Evolutionary conservation across 1,140 invertebrate species (phyloP), one percentile per base, ranked within the genome.

Genomic region (Lepidurus apus): DNA sequence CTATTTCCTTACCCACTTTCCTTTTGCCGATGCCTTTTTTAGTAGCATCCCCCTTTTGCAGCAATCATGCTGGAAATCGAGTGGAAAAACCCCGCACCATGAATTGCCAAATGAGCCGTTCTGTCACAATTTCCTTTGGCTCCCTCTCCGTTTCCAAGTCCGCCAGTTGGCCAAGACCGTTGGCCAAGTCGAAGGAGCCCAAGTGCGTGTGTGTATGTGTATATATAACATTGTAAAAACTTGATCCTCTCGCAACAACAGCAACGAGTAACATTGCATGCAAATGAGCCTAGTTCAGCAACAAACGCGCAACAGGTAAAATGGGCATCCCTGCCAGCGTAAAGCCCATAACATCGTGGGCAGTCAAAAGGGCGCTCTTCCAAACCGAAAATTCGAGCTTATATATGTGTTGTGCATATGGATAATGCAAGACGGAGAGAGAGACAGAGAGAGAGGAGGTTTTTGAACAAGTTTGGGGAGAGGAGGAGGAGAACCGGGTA

Each of bases 341-440:
- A 13, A 34, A 34, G 53, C 17, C 21, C 21, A 65, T 65, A n/a
- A 17, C 53, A 65, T 21, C 53, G 53, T 65, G 53, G 53, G 53
- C 21, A 65, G 53, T 65, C 53, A 65, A 65, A 65, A 65, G 21
- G 3, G 53, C 17, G 13, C 45, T 21, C 17, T 21, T 65, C 53
- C 21, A n/a, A 13, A 65, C 13, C 53, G 21, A 13, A 65, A 65
- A 65, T 65, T 65, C 53, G 53, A 65, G 53, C 13, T 13, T 65
- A 34, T 34, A 34, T 34, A 65, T 65, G 53, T 65, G 53, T 65
- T 65, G 53, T 65, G 53, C 53, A 65, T 65, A 65, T 65, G 53
- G 21, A 21, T 65, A n/a, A 65, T 65, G 53, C 7, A 65, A 65
- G 53, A 21, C 53, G 6, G 21, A 17, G 53, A 9, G 53, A 21